Base-by-base conservation (phyloP, 1,140 invertebrate genomes). In the Pseudachorutes palmiensis region DNA sequence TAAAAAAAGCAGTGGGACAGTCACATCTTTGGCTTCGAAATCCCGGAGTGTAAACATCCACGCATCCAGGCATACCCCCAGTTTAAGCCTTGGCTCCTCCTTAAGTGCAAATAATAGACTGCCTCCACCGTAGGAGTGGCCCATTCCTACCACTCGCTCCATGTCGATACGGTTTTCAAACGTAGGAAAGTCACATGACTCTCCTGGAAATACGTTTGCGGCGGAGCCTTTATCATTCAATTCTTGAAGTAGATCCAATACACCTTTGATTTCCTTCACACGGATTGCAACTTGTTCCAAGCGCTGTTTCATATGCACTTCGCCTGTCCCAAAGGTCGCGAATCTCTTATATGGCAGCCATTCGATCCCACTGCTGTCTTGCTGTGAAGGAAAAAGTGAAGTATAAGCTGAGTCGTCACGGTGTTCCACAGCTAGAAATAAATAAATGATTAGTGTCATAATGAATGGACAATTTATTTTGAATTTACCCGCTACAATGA, bases 41-140 rank as follows among this genome's bases (percentile, higher is more conserved):
- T 80, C 77, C 75, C 84, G 84, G 31, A 88, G 75, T 0, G 87
- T 83, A 74, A 83, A 85, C 83, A 88, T 85, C 87, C 87, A 88
- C 0, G 83, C 83, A 76, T 88, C 87, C 32, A 88, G 68, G 28
- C 83, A 77, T 2, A 87, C 76, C 12, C 83, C 83, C 41, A 78
- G 75, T 71, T 41, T 41, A 19, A 41, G 19, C 19, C 36, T 5
- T 5, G 36, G 36, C 19, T 41, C 36, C 19, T 41, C 36, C 5
- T 41, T 5, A 5, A 41, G 36, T 41, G 5, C 36, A 19, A 41
- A 41, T 19, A 41, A 5, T 19, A 19, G 5, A 5, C 5, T 41
- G 5, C 5, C 36, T 19, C 36, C 36, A 41, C 36, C 36, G 19
- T 9, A 41, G 19, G 36, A 41, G 19, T 41, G 36, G 19, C 36